A percentile compares a stretch with the other conserved stretches of the same genome.
phyloP scores from a whole-genome alignment of 2,888 invertebrate genomes.

The Sinhomidia bicolor region DNA sequence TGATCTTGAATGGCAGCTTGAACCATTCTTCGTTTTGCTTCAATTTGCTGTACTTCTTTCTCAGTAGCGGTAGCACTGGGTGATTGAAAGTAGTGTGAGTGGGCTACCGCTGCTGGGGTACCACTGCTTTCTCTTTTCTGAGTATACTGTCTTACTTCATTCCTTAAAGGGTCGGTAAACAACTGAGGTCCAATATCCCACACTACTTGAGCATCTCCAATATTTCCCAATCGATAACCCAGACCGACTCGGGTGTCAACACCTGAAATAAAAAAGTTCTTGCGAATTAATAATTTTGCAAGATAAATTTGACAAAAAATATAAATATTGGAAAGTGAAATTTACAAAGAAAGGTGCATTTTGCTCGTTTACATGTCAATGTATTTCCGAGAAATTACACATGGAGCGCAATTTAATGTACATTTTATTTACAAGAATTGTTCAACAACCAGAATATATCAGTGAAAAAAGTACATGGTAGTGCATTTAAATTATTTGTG shows the following conservation, averaged over 20 bases:
- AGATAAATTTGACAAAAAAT: not conserved
- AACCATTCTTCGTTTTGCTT: conserved; percentile 66
- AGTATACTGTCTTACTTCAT: conserved; percentile 70
- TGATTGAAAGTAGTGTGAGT: conserved; percentile 49
- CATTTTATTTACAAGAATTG: not conserved
- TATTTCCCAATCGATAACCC: conserved; percentile 79
- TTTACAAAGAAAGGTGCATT: conserved; percentile 63
- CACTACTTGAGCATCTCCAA: conserved; percentile 80
- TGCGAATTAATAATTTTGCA: not conserved
- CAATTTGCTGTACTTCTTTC: conserved; percentile 59
- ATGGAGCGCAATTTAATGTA: not conserved
- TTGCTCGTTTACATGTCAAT: conserved; percentile 66
- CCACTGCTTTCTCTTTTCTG: conserved; percentile 63
- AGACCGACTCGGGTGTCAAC: conserved; percentile 80
- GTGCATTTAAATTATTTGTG: not conserved
- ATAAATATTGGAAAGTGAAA: not conserved
- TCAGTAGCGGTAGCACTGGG: conserved; percentile 52
- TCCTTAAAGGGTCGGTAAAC: conserved; percentile 78
- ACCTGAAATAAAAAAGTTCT: conserved; percentile 60
- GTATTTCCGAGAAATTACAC: conserved; percentile 13
- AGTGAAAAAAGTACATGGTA: not conserved
- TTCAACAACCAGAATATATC: not conserved
- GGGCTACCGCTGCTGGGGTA: conserved; percentile 1
- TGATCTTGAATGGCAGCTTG: conserved; percentile 67
- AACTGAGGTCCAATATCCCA: conserved; percentile 80